Conservation (phyloP, 2,113 vertebrate genomes). For the Anolis sagrei region DNA sequence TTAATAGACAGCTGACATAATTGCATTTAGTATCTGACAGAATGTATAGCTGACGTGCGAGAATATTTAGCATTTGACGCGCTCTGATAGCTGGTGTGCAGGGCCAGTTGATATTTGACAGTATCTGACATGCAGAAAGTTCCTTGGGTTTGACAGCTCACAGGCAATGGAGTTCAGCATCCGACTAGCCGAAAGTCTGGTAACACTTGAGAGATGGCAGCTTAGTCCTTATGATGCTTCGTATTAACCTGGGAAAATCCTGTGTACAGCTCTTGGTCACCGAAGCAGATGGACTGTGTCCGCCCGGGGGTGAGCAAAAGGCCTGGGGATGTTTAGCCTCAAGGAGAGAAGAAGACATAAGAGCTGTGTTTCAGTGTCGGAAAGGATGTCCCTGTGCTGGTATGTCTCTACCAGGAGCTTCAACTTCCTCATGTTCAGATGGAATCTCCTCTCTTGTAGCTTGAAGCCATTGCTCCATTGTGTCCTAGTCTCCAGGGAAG, state of each 20-base stretch:
- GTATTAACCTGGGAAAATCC: not conserved
- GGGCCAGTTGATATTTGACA: not conserved
- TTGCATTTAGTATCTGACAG: conserved; percentile 9
- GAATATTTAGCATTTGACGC: not conserved
- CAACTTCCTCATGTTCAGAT: too few relatives aligned
- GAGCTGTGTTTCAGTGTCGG: too few relatives aligned
- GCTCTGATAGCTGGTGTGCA: not conserved
- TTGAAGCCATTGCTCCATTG: too few relatives aligned
- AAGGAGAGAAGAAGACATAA: too few relatives aligned
- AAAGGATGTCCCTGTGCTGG: too few relatives aligned
- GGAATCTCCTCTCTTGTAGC: too few relatives aligned
- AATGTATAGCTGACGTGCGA: not conserved
- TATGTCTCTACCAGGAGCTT: too few relatives aligned
- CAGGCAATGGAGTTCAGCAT: not conserved
- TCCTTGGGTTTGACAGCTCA: not conserved
- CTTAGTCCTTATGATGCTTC: not conserved
- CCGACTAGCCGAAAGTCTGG: not conserved
- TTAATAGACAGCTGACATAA: not conserved
- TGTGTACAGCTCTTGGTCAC: not conserved
- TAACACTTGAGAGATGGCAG: not conserved
- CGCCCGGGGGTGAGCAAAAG: not conserved
- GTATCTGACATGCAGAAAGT: not conserved
- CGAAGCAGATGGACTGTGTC: not conserved
- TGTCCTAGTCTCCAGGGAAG: too few relatives aligned
- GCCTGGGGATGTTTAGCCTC: too few relatives aligned